Evolutionary conservation across 1,140 invertebrate species (phyloP), one percentile per base, ranked within the genome.

Genomic region (Nasonia vitripennis): DNA sequence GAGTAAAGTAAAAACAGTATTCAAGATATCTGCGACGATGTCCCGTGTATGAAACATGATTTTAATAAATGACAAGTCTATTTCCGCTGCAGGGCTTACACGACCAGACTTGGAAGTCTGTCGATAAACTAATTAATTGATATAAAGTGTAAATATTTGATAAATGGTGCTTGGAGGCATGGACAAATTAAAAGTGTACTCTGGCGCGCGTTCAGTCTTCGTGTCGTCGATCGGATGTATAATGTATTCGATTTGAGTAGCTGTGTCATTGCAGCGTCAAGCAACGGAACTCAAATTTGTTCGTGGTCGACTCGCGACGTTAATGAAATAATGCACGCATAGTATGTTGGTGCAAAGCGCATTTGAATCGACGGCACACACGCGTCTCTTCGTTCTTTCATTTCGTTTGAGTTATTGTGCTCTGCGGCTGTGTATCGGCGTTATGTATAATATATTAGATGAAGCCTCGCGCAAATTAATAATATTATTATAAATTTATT

Each of bases 1-100:
- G n/a, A 71, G 37, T 71, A 81, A 71, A 48, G 20, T n/a, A 37
- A 71, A 82, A 78, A 68, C 79, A 86, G 85, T 86, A 86, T 82
- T 82, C 20, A 71, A 51, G 17, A 20, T 77, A 82, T 82, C 27
- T n/a, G 23, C 34, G 14, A 37, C 11, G 62, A 85, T 80, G 78
- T 45, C n/a, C 51, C 27, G 51, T 31, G 34, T n/a, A 70, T 77
- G 34, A 31, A 48, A 79, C 23, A 74, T 70, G 12, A 81, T 17
- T 37, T n/a, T 27, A 81, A 48, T 27, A 48, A 48, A 45, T 67
- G 27, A 37, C 78, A 68, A 37, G 51, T 79, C 31, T 34, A 10
- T 78, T 68, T 78, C 51, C 27, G 11, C 75, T 77, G 73, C 34
- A 68, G 62, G 37, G 74, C 55, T 78, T 75, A 73, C n/a, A 41